Conservation (phyloP, 2,797 vertebrate species). For the Sebastiscus albofasciatus region DNA sequence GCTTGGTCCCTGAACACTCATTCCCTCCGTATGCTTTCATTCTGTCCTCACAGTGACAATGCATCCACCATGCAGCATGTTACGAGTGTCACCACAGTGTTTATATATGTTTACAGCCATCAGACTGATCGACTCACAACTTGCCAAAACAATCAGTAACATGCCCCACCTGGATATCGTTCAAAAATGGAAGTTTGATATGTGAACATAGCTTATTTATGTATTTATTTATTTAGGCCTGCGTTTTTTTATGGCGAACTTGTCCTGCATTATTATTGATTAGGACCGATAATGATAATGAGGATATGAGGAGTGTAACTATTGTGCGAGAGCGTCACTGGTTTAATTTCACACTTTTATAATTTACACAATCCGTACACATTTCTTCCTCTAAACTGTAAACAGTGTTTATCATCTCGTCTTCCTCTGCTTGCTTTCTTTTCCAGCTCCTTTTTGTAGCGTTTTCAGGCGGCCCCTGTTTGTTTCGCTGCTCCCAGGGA, state of each 20-base stretch:
- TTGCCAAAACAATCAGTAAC: background rate
- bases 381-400: background rate
- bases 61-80: background rate
- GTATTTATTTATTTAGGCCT: background rate
- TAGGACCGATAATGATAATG: too few species aligned
- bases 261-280: too few species aligned
- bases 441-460: background rate
- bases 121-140: background rate
- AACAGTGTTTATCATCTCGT: background rate
- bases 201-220: background rate
- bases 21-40: background rate
- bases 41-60: background rate
- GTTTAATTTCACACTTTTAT: too few species aligned
- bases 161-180: background rate
- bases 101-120: background rate
- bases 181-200: background rate
- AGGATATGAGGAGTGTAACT: too few species aligned
- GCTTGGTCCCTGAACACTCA: too few species aligned
- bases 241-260: too few species aligned
- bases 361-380: too few species aligned
- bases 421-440: background rate
- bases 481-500: background rate
- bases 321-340: too few species aligned
- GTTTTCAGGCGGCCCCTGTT: background rate
- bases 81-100: background rate